phyloP scores from a whole-genome alignment of 2,888 invertebrate genomes.

The Adelognathus sp. region DNA sequence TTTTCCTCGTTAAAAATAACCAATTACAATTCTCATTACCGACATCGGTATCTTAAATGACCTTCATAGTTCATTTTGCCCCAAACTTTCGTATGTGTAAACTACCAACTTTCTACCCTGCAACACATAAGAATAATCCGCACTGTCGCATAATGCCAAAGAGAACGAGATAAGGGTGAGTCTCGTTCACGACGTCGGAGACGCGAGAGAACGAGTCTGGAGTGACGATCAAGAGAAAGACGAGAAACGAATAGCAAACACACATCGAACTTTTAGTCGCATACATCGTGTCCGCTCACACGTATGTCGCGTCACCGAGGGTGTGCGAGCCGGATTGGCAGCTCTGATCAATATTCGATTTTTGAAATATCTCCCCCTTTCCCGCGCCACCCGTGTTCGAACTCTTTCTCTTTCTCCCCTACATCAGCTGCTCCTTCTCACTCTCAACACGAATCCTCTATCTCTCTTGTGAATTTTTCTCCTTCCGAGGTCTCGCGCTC shows the following conservation, averaged over 20 bases:
- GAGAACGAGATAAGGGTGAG: conserved; percentile 46
- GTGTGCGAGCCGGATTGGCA: conserved; percentile 80
- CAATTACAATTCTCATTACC: too few species aligned
- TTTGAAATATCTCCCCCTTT: conserved; percentile 79
- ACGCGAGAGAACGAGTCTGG: conserved; percentile 13
- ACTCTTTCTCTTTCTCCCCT: conserved; percentile 61
- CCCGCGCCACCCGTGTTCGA: conserved; percentile 65
- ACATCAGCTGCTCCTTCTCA: conserved; percentile 57
- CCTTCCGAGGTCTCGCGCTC: conserved; percentile 27
- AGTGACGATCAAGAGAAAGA: conserved; percentile 39
- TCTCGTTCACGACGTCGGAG: conserved; percentile 18
- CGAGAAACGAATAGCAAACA: conserved; percentile 59
- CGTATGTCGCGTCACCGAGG: conserved; percentile 72
- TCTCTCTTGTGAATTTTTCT: conserved; percentile 33
- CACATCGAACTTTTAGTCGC: conserved; percentile 53
- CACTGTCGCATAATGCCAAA: conserved; percentile 12
- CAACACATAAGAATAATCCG: conserved; percentile 30
- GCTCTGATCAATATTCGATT: conserved; percentile 81
- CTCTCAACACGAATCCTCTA: conserved; percentile 42
- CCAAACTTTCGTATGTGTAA: conserved; percentile 55
- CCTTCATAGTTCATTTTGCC: too few species aligned
- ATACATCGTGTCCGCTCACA: conserved; percentile 49
- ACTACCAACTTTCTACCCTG: conserved; percentile 56
- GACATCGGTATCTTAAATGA: too few species aligned
- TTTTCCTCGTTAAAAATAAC: too few species aligned